Evolutionary conservation across 2,113 vertebrate species (phyloP).

Genomic region (Pollimyrus isidori): DNA sequence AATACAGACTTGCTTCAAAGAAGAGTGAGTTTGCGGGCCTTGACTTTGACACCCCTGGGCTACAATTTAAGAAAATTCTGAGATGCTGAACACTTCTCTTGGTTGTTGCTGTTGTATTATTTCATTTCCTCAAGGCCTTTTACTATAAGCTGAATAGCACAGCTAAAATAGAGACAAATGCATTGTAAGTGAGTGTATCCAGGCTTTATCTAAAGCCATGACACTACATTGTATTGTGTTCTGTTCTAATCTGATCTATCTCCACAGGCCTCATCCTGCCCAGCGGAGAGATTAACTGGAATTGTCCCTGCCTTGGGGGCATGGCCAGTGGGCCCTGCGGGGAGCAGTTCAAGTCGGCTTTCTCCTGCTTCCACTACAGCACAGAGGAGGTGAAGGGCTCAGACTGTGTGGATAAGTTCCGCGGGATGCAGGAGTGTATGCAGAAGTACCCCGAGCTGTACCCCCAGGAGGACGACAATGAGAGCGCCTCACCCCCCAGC

Average conservation of each 20-base stretch:
- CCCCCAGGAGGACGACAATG: slow-evolving; percentile 83
- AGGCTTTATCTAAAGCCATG: neutral
- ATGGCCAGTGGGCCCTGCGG: slow-evolving; percentile 96
- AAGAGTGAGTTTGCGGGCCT: no score
- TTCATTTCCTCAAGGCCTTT: neutral
- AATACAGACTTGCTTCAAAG: no score
- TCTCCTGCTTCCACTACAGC: slow-evolving; percentile 96
- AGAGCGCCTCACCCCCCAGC: slow-evolving; percentile 36
- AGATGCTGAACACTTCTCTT: neutral
- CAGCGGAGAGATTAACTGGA: slow-evolving; percentile 95
- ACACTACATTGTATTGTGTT: neutral
- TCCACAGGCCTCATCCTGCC: slow-evolving; percentile 81
- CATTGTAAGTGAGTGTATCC: neutral
- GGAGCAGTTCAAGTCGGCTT: slow-evolving; percentile 92
- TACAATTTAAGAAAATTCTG: neutral
- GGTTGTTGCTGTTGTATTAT: neutral
- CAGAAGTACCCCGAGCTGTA: slow-evolving; percentile 91
- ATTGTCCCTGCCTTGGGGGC: slow-evolving; percentile 91
- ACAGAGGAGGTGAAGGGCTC: slow-evolving; percentile 90
- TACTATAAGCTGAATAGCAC: neutral
- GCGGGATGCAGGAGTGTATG: slow-evolving; percentile 96
- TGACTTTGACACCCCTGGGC: neutral
- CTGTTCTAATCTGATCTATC: neutral
- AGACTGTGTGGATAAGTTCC: slow-evolving; percentile 87
- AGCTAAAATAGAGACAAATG: neutral